Base-by-base conservation (phyloP, 2,113 vertebrate genomes). In the Butorides virescens region DNA sequence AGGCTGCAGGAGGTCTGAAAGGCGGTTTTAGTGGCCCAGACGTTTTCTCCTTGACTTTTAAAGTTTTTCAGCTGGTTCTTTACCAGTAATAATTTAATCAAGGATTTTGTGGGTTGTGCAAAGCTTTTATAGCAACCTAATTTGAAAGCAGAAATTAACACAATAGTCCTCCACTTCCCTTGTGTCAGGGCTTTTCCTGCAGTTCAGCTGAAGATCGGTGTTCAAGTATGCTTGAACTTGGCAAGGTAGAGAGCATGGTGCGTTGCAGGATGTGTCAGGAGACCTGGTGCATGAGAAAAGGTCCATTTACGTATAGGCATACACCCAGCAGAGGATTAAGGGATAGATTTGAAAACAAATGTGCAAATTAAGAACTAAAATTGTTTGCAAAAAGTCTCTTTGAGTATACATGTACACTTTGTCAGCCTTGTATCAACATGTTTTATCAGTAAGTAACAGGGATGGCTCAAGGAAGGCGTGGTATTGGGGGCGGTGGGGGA, bases 391-490 rank as follows among this genome's bases (percentile, higher is more conserved):
- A 75, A 90, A 88, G 79, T 84, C 68, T 92, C 37, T 93, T 49
- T 67, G 77, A 44, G 56, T 75, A n/a, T 50, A 32, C 34, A 16
- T 4, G 8, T 19, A 3, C 76, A 30, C 74, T 87, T 52, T 50
- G 73, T 56, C 62, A 86, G 87, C 71, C 77, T 88, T 9, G 1
- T 81, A n/a, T 83, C 76, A 42, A 72, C 5, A 2, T 78, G 82
- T 47, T 61, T 59, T 91, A 66, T 86, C n/a, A 53, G 25, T 86
- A 82, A 95, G 50, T 91, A 88, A 70, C 73, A 79, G 93, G 65
- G 88, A 7, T 65, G 91, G 80, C 73, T 49, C 73, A 75, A 94
- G 97, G 90, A 96, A 92, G 79, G 49, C 80, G 4, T 53, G 95
- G 93, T 82, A 6, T 72, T 73, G n/a, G 18, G 75, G 91, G 86